Evolutionary conservation across 2,888 invertebrate species (phyloP), one percentile per base, ranked within the genome.

Genomic region (Nemotelus pantherinus): DNA sequence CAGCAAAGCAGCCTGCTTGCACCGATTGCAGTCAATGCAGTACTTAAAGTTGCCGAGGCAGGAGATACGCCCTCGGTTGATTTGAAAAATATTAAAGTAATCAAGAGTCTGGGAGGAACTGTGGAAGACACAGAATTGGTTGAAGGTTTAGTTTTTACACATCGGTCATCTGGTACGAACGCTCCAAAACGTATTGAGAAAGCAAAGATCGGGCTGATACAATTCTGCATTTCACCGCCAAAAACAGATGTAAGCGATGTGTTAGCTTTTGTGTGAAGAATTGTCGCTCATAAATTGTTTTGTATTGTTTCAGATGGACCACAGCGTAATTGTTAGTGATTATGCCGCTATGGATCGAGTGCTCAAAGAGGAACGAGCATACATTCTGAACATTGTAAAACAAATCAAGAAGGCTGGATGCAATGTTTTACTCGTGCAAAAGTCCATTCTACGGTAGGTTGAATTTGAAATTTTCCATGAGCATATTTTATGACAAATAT

Each of bases 311-410:
- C 83, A 94, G 93, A 97, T 98, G 96, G 97, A 97, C 84, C 96
- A 97, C 88, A 97, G 94, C 85, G 94, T 96, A 2, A 91, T 99
- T 82, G 97, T 99, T 43, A 96, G 98, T 0, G 99, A 99, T 87
- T 99, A 99, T 87, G 93, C 98, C n/a, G 98, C 98, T 72, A 99
- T 99, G 99, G 99, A 99, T 87, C 92, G 99, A 78, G 97, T 99
- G 0, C 88, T 99, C 79, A 95, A 97, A 85, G 99, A 99, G 87
- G 99, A 99, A 87, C 92, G 99, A 75, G 92, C 96, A 76, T 99
- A 99, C 87, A 98, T 99, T 83, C 89, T 99, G 77, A 98, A 99
- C 85, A 97, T 99, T 84, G 96, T 98, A 3, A 99, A 99, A 87
- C 97, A 98, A 87, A 96, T 99, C 81, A 99, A 99, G 88, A 99